These are phyloP conservation scores for Cotesia glomerata DNA, from an alignment of 1,140 invertebrate species.

Conservation along the genomic window DNA sequence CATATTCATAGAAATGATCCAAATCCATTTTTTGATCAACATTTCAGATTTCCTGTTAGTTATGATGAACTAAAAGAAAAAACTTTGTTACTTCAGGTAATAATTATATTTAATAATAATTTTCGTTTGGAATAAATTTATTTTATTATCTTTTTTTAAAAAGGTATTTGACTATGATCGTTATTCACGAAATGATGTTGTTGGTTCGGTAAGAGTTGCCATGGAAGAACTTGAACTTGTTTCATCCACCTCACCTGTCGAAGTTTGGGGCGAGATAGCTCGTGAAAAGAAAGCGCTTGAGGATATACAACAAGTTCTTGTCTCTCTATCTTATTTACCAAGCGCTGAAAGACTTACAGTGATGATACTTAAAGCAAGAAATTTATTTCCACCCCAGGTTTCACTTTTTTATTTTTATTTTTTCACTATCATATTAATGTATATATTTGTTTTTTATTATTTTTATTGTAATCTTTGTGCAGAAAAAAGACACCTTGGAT, in stretches of 20 bases:
- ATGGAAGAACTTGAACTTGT: constrained; percentile 73
- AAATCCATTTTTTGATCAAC: constrained; percentile 82
- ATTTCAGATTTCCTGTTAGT: constrained; percentile 85
- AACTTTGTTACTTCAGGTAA: constrained; percentile 73
- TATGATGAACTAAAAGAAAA: constrained; percentile 80
- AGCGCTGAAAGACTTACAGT: constrained; percentile 86
- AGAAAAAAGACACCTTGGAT: constrained; percentile 67
- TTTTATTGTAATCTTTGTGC: no score
- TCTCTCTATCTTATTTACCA: constrained; percentile 85
- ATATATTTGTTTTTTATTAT: no score
- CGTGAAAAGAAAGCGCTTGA: constrained; percentile 79
- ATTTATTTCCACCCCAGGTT: constrained; percentile 73
- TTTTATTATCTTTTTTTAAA: constrained; percentile 11
- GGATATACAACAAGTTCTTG: constrained; percentile 79
- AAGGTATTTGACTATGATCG: constrained; percentile 75
- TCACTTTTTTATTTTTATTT: neutral
- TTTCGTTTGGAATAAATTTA: neutral
- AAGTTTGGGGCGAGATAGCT: constrained; percentile 80
- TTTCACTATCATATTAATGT: neutral
- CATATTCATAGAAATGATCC: constrained; percentile 77
- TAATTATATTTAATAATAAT: neutral
- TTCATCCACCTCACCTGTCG: constrained; percentile 69
- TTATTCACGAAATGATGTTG: constrained; percentile 80
- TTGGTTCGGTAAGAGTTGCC: constrained; percentile 76
- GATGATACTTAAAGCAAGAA: constrained; percentile 82